A percentile compares a stretch with the other conserved stretches of the same genome.
Conservation (phyloP, 1,140 invertebrate species). For the Drosophila novamexicana region DNA sequence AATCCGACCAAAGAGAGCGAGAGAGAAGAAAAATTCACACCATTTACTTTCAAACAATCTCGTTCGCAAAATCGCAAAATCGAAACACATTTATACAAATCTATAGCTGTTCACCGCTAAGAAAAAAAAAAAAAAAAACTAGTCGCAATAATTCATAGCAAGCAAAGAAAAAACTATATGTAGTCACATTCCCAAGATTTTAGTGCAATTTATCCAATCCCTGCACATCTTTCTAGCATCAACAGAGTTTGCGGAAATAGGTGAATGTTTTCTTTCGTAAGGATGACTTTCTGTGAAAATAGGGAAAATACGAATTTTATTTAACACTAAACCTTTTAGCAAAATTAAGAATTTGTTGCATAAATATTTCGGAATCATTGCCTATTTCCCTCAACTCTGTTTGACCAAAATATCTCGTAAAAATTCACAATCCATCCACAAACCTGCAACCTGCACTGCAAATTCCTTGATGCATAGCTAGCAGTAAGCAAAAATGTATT, state of each 20-base stretch:
- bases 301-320: background rate
- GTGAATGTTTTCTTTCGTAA: slow-evolving; percentile 44
- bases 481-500: slow-evolving; percentile 34
- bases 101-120: slow-evolving; percentile 53
- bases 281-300: background rate
- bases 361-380: slow-evolving; percentile 24
- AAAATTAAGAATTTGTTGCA: background rate
- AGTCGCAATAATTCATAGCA: slow-evolving; percentile 66
- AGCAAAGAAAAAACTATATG: slow-evolving; percentile 42
- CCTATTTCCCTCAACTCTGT: slow-evolving; percentile 38
- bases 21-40: slow-evolving; percentile 80
- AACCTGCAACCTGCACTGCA: slow-evolving; percentile 32
- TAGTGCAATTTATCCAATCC: slow-evolving; percentile 43
- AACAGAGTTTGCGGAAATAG: slow-evolving; percentile 43
- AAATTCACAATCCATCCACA: slow-evolving; percentile 11
- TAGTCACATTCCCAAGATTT: slow-evolving; percentile 53
- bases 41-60: slow-evolving; percentile 65
- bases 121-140: slow-evolving; percentile 47
- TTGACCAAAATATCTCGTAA: background rate
- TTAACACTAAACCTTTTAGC: slow-evolving; percentile 5
- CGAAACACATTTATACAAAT: slow-evolving; percentile 29
- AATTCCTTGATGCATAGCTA: slow-evolving; percentile 21
- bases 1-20: slow-evolving; percentile 77
- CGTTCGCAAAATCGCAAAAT: slow-evolving; percentile 61
- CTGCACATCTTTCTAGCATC: slow-evolving; percentile 23